Evolutionary conservation across 2,113 vertebrate genomes (phyloP).

Genomic region (Bothrops jararaca): DNA sequence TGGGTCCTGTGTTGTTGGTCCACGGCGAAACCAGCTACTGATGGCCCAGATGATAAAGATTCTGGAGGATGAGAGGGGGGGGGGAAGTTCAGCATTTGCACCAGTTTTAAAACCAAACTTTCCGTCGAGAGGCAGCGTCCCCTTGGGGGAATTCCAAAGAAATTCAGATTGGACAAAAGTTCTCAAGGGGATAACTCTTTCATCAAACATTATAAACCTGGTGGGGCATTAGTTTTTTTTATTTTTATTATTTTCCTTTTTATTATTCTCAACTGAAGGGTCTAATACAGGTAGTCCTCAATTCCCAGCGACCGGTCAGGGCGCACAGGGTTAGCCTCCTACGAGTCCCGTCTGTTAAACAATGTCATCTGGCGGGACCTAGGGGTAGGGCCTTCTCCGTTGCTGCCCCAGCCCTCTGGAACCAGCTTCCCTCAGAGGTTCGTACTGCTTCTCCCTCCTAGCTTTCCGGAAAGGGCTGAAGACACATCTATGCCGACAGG

Average conservation of each 20-base stretch:
- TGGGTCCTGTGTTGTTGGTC: conserved; percentile 85
- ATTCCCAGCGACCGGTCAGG: no score
- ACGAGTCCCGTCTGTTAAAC: no score
- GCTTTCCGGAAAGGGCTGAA: no score
- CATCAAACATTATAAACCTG: not conserved
- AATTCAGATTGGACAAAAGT: not conserved
- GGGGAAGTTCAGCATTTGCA: not conserved
- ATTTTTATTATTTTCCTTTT: not conserved
- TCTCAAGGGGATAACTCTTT: not conserved
- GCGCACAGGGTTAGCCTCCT: no score
- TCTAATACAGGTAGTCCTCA: not conserved
- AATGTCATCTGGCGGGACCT: no score
- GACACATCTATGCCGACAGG: no score
- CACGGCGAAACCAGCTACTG: conserved; percentile 94
- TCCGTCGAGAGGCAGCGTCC: not conserved
- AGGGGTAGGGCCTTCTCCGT: no score
- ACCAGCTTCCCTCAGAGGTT: no score
- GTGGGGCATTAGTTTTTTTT: no score
- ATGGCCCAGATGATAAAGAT: conserved; percentile 98
- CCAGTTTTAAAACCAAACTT: not conserved
- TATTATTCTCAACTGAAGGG: not conserved
- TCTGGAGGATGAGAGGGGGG: conserved; percentile 59
- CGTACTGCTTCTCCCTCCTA: no score
- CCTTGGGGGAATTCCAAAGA: not conserved
- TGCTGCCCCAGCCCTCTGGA: no score